Percentiles rank a stretch among this genome's conserved stretches.
phyloP scores from a whole-genome alignment of 2,113 vertebrate species.

The Rafetus swinhoei region DNA sequence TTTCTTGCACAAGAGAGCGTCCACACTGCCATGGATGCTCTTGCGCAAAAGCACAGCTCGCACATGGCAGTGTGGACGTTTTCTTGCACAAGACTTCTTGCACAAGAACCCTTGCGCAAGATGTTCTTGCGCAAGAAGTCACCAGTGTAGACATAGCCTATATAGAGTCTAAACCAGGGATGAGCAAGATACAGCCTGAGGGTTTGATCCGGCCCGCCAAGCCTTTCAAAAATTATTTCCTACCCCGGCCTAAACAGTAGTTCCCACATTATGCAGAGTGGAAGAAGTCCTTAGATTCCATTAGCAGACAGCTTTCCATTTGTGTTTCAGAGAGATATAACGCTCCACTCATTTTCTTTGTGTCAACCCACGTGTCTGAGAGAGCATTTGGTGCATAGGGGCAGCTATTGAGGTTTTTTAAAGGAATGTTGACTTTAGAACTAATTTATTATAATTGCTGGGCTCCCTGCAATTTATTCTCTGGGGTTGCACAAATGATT shows the following conservation, averaged over 20 bases:
- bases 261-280: neutral
- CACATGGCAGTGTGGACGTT: too few species aligned
- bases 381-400: neutral
- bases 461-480: neutral
- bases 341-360: neutral
- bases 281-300: neutral
- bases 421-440: neutral
- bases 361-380: neutral
- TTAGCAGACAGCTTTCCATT: neutral
- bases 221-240: too few species aligned
- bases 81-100: too few species aligned
- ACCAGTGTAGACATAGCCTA: too few species aligned
- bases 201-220: too few species aligned
- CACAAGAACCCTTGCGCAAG: too few species aligned
- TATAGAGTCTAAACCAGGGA: too few species aligned
- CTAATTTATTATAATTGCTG: neutral
- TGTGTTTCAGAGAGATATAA: neutral
- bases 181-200: too few species aligned
- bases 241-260: neutral
- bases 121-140: too few species aligned
- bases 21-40: too few species aligned
- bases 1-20: too few species aligned
- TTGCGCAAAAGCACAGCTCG: too few species aligned
- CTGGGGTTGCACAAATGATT: neutral
- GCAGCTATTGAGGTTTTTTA: fast-evolving